Evolutionary conservation across 2,888 invertebrate genomes (phyloP), one percentile per base, ranked within the genome.

Genomic region (Thera obeliscata): DNA sequence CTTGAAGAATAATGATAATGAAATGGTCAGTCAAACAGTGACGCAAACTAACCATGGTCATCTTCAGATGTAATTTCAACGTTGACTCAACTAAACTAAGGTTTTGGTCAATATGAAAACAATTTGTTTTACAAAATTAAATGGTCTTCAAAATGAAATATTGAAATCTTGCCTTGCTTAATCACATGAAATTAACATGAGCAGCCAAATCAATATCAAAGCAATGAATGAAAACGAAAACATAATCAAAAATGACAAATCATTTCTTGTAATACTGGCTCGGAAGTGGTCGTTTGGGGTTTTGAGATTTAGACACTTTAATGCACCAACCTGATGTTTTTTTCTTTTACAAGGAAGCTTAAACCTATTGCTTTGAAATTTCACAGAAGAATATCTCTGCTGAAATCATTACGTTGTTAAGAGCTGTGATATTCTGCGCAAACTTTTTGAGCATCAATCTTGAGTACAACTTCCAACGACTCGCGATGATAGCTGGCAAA

Each of bases 201-300:
- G 7, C 2, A 38, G 41, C 2, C 56, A 36, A 36, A 55, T 5
- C 3, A 3, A 46, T 55, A 3, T 41, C 12, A 56, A 56, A 56
- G 41, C 12, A 56, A 56, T 38, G 55, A 55, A 6, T 35, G 8
- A 55, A 56, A 56, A n/a, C 5, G 9, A 55, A 38, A 56, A 38
- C 56, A 11, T 38, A 1, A 36, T 41, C n/a, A 2, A 49, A 50
- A 22, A 9, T 3, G 22, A 22, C 22, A 52, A 46, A 46, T 33
- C 8, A 33, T 50, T 50, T 12, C 22, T 50, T 33, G 52, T 52
- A 52, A 52, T 52, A 52, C 52, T 52, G 52, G 33, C 52, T 52
- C 52, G 52, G 52, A 52, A 33, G 4, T 33, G 33, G 33, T 33
- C 12, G 22, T 50, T 50, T 52, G 36, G 0, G n/a, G n/a, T n/a